Conservation (phyloP, 2,113 vertebrate species). For the Antechinus stuartii region DNA sequence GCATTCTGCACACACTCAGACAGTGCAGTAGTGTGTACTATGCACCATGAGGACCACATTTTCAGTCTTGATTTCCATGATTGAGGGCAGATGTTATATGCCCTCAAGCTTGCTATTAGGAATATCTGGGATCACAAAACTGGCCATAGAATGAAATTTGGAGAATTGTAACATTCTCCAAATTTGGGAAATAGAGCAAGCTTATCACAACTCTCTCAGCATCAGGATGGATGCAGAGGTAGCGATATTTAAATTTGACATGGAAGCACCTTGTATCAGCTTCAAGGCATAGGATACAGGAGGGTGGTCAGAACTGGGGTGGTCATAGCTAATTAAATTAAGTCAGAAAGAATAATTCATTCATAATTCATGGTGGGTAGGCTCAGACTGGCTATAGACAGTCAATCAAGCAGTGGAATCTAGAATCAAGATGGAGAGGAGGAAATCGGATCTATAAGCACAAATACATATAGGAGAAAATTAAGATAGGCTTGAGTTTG, state of each 20-base stretch:
- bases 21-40: background rate
- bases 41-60: background rate
- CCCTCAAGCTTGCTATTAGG: background rate
- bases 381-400: background rate
- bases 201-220: background rate
- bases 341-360: background rate
- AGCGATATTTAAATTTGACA: conserved; percentile 16
- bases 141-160: background rate
- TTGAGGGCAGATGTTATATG: background rate
- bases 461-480: background rate
- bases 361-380: background rate
- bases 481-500: background rate
- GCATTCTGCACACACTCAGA: background rate
- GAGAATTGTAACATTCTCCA: background rate
- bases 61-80: background rate
- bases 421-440: background rate
- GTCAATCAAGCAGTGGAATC: background rate
- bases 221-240: background rate
- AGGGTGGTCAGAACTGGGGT: background rate
- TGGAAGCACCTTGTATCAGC: background rate
- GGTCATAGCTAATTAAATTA: background rate
- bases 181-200: background rate
- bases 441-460: background rate
- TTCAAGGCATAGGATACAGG: conserved; percentile 27
- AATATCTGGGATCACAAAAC: background rate